phyloP scores from a whole-genome alignment of 2,888 invertebrate genomes.

The Capitulum mitella region DNA sequence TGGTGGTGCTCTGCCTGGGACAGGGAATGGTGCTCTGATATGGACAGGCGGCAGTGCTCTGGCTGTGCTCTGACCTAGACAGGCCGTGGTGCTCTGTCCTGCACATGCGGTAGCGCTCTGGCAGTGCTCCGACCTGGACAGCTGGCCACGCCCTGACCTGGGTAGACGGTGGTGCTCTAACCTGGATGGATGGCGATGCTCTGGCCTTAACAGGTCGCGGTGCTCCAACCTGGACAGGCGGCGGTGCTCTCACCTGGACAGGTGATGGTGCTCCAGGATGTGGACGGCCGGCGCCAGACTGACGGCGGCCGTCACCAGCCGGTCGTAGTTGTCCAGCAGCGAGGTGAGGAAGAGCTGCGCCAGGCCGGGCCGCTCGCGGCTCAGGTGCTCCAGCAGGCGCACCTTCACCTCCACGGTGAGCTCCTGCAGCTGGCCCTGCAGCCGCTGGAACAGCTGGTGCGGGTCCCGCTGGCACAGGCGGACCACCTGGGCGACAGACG shows the following conservation, averaged over 20 bases:
- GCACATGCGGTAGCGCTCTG: too few relatives aligned
- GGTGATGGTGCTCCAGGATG: slow-evolving; percentile 54
- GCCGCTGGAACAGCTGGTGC: slow-evolving; percentile 56
- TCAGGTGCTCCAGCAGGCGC: slow-evolving; percentile 50
- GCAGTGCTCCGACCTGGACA: not conserved
- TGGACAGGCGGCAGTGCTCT: not conserved
- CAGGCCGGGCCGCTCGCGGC: slow-evolving; percentile 20
- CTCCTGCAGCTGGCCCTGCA: slow-evolving; percentile 57
- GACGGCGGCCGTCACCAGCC: slow-evolving; percentile 54
- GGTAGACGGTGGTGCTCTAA: not conserved
- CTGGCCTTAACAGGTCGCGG: too few relatives aligned
- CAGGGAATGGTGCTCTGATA: not conserved
- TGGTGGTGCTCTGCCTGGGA: not conserved
- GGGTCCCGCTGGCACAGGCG: slow-evolving; percentile 50
- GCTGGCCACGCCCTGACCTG: not conserved
- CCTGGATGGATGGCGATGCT: not conserved
- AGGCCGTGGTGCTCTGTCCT: not conserved
- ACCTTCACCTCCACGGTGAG: slow-evolving; percentile 59
- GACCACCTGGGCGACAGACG: slow-evolving; percentile 47
- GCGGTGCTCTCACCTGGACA: not conserved
- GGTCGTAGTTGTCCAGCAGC: slow-evolving; percentile 56
- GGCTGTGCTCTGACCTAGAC: not conserved
- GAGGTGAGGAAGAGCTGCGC: slow-evolving; percentile 41
- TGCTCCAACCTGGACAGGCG: not conserved
- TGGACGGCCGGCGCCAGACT: slow-evolving; percentile 53